phyloP scores from a whole-genome alignment of 2,113 vertebrate genomes.

The Sciurus niger region DNA sequence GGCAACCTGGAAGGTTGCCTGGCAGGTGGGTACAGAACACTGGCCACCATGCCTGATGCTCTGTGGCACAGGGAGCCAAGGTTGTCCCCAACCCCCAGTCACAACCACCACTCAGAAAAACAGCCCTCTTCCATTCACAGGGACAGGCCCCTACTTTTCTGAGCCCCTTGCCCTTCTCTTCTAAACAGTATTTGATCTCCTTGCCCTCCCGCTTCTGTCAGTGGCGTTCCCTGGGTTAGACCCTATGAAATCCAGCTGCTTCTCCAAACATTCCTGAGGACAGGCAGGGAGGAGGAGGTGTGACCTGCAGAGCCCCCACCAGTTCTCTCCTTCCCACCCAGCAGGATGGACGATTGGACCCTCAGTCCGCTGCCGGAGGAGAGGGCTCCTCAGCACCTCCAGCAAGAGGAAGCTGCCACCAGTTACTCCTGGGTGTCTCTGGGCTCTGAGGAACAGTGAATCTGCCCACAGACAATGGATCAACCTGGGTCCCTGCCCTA shows the following conservation, averaged over 20 bases:
- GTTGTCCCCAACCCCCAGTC: not conserved
- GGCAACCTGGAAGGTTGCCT: not conserved
- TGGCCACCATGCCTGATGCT: not conserved
- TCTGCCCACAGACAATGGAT: not conserved
- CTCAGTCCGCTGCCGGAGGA: not conserved
- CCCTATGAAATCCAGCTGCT: not conserved
- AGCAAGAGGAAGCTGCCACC: not conserved
- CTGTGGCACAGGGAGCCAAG: not conserved
- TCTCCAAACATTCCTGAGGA: not conserved
- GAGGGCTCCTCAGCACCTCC: not conserved
- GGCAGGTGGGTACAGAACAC: not conserved
- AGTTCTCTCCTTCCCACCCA: not conserved
- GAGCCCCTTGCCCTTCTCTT: not conserved
- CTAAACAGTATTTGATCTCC: not conserved
- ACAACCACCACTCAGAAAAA: not conserved
- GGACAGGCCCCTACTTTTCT: not conserved
- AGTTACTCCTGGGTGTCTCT: not conserved
- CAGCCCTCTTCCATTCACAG: not conserved
- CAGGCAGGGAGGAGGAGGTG: not conserved
- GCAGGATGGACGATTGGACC: not conserved
- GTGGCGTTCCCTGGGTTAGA: not conserved
- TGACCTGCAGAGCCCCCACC: not conserved
- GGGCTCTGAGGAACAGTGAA: not conserved
- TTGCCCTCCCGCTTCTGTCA: not conserved
- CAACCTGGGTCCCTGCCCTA: too few relatives aligned